Evolutionary conservation across 2,888 invertebrate genomes (phyloP).

Genomic region (Megalurothrips usitatus): DNA sequence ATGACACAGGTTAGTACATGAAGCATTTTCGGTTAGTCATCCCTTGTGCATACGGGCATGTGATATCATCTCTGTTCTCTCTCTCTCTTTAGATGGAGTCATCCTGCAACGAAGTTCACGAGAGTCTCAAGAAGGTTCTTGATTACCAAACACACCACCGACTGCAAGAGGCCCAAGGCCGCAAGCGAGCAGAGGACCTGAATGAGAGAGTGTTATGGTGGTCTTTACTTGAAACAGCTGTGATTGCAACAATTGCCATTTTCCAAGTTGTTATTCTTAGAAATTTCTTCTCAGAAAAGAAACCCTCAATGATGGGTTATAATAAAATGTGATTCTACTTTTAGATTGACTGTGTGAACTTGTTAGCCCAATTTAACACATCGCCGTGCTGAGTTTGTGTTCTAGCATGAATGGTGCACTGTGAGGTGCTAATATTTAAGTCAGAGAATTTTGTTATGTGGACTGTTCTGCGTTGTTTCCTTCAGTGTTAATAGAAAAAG

Average conservation of each 20-base stretch:
- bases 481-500: not conserved
- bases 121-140: conserved; percentile 77
- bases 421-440: not conserved
- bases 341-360: not conserved
- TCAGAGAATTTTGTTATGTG: not conserved
- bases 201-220: conserved; percentile 92
- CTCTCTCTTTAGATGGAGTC: conserved; percentile 74
- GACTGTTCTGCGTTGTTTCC: not conserved
- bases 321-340: conserved; percentile 4
- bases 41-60: not conserved
- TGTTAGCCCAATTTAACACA: not conserved
- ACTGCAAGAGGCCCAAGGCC: conserved; percentile 87
- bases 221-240: conserved; percentile 83
- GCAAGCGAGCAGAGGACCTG: conserved; percentile 93
- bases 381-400: not conserved
- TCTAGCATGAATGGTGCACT: not conserved
- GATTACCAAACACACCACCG: conserved; percentile 98
- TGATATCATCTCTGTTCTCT: conserved; percentile 27
- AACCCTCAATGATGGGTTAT: conserved; percentile 44
- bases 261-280: conserved; percentile 87
- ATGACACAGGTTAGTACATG: conserved; percentile 71
- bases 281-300: conserved; percentile 83
- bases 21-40: conserved; percentile 28
- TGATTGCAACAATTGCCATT: conserved; percentile 79
- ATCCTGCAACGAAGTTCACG: conserved; percentile 84